These are phyloP conservation scores for Limnephilus auricula DNA, from an alignment of 2,888 invertebrate species.

Conservation along the genomic window DNA sequence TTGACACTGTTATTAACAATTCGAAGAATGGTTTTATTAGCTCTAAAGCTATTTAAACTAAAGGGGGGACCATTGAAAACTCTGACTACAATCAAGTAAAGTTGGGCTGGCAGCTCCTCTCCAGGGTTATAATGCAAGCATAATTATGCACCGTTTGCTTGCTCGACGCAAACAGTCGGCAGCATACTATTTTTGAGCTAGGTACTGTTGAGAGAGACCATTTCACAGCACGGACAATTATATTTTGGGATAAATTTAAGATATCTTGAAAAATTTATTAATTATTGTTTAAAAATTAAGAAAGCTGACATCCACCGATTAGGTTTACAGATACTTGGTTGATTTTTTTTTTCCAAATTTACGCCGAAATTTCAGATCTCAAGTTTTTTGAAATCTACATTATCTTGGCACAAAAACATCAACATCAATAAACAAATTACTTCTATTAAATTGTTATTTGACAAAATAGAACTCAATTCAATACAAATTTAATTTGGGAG, in stretches of 20 bases:
- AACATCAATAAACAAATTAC: too few relatives aligned
- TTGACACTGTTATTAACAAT: constrained; percentile 59
- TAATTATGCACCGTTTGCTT: constrained; percentile 50
- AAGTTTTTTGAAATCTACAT: too few relatives aligned
- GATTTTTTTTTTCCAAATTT: too few relatives aligned
- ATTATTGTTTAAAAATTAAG: too few relatives aligned
- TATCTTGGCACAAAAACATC: too few relatives aligned
- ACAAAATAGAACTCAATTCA: too few relatives aligned
- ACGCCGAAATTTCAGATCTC: too few relatives aligned
- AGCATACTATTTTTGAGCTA: not conserved
- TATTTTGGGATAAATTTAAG: not conserved
- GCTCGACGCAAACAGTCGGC: not conserved
- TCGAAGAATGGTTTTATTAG: constrained; percentile 56
- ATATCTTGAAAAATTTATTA: not conserved
- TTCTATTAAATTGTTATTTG: too few relatives aligned
- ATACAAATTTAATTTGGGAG: too few relatives aligned
- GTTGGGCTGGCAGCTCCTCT: constrained; percentile 31
- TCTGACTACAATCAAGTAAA: constrained; percentile 50
- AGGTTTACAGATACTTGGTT: too few relatives aligned
- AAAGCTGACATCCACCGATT: too few relatives aligned
- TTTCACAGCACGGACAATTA: not conserved
- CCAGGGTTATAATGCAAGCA: constrained; percentile 32
- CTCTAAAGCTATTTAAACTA: constrained; percentile 48
- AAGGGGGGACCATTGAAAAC: constrained; percentile 48
- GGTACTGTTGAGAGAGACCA: constrained; percentile 6